Conservation (phyloP, 2,797 vertebrate genomes). For the Champsocephalus esox region DNA sequence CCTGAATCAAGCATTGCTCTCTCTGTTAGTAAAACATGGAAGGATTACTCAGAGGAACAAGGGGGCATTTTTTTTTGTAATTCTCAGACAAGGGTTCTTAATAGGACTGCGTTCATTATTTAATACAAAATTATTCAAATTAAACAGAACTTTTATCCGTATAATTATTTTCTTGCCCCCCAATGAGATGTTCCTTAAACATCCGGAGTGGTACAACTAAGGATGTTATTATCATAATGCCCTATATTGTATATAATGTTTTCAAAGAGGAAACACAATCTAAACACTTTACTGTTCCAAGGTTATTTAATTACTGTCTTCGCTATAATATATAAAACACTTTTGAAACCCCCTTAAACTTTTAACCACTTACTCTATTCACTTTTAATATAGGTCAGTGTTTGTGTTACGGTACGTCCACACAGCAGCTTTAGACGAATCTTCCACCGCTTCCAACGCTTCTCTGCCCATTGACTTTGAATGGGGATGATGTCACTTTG, state of each 20-base stretch:
- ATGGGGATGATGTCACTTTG: no score
- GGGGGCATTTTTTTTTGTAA: not conserved
- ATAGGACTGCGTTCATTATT: not conserved
- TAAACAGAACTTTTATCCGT: no score
- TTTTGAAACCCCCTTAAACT: not conserved
- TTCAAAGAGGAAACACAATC: not conserved
- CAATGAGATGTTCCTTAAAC: not conserved
- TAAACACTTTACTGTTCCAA: not conserved
- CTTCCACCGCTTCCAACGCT: no score
- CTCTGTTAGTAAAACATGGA: constrained; percentile 2
- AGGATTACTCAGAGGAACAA: constrained; percentile 4
- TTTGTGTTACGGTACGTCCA: not conserved
- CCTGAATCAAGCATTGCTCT: constrained; percentile 35
- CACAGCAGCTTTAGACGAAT: no score
- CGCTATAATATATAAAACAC: not conserved
- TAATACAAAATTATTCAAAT: no score
- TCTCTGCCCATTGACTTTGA: no score
- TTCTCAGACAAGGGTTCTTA: not conserved
- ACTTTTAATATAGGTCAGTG: not conserved
- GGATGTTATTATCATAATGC: not conserved
- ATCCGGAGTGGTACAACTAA: not conserved
- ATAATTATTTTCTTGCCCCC: not conserved
- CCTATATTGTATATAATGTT: not conserved
- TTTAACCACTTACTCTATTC: not conserved
- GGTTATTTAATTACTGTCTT: constrained; percentile 1